These are phyloP conservation scores for Monopis laevigella DNA, from an alignment of 2,888 invertebrate genomes.

Conservation along the genomic window DNA sequence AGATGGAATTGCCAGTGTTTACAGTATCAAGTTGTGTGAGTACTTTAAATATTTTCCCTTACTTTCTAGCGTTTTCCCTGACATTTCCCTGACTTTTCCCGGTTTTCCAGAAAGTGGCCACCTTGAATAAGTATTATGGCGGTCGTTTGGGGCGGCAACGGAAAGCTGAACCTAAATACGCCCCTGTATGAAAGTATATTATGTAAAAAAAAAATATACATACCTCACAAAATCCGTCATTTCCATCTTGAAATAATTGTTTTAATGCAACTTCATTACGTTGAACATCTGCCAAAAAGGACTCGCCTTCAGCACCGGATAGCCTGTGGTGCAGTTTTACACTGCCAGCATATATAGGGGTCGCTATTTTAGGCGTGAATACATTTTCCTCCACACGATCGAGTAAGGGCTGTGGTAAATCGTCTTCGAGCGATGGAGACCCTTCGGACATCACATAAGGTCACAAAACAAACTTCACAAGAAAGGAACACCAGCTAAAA, in stretches of 20 bases:
- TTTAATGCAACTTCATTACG: constrained; percentile 54
- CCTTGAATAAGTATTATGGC: too few species aligned
- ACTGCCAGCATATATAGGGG: constrained; percentile 49
- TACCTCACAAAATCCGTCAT: constrained; percentile 45
- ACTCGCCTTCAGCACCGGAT: constrained; percentile 44
- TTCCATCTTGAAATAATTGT: constrained; percentile 51
- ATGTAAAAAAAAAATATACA: constrained; percentile 16
- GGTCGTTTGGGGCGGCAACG: too few species aligned
- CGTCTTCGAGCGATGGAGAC: constrained; percentile 61
- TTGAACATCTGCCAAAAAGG: constrained; percentile 49
- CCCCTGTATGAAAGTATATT: background rate
- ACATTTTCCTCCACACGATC: constrained; percentile 51
- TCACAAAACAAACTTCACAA: background rate
- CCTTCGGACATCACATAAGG: constrained; percentile 61
- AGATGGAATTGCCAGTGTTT: too few species aligned
- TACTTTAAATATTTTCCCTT: too few species aligned
- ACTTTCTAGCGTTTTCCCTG: too few species aligned
- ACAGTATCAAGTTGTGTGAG: too few species aligned
- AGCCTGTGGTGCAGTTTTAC: constrained; percentile 48
- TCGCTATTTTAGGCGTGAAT: constrained; percentile 54
- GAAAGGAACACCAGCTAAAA: background rate
- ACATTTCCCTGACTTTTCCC: too few species aligned
- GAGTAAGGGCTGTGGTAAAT: constrained; percentile 49
- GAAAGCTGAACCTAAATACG: too few species aligned
- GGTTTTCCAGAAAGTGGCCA: too few species aligned